A percentile compares a stretch with the other conserved stretches of the same genome.
Evolutionary conservation across 2,797 vertebrate species (phyloP).

Genomic region (Gymnoscopelus braueri): DNA sequence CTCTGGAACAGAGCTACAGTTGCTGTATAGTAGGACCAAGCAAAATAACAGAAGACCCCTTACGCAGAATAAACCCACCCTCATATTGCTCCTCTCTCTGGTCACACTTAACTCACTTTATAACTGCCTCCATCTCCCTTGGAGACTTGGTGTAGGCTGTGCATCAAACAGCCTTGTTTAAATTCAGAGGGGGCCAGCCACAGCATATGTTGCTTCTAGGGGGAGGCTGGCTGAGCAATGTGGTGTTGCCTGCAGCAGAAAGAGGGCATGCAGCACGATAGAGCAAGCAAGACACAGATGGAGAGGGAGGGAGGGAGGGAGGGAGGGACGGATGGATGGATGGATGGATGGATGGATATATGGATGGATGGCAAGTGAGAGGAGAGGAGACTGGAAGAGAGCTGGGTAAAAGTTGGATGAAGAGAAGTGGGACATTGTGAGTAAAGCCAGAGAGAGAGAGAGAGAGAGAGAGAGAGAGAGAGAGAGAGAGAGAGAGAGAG

Average conservation of each 20-base stretch:
- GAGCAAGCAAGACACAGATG: not conserved
- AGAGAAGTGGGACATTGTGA: conserved; percentile 1
- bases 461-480: too few relatives aligned
- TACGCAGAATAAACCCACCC: too few relatives aligned
- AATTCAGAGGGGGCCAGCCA: conserved; percentile 51
- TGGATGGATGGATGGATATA: too few relatives aligned
- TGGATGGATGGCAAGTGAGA: not conserved
- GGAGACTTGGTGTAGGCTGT: conserved; percentile 7
- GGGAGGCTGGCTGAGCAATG: conserved; percentile 37
- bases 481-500: too few relatives aligned
- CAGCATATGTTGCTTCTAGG: conserved; percentile 52
- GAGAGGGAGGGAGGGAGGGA: not conserved
- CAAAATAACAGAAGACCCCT: too few relatives aligned
- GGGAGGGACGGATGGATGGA: not conserved
- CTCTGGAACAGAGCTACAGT: too few relatives aligned
- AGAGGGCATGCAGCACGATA: not conserved
- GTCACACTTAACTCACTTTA: conserved; percentile 35
- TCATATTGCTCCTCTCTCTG: not conserved
- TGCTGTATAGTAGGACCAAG: too few relatives aligned
- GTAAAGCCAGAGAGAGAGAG: too few relatives aligned
- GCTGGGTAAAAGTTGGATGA: conserved; percentile 9
- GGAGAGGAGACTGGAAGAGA: conserved; percentile 8
- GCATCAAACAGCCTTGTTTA: conserved; percentile 43
- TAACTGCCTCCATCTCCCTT: conserved; percentile 40
- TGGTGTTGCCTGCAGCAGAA: conserved; percentile 34